Evolutionary conservation across 2,113 vertebrate species (phyloP), one percentile per base, ranked within the genome.

Genomic region (Cyprichromis sp.): DNA sequence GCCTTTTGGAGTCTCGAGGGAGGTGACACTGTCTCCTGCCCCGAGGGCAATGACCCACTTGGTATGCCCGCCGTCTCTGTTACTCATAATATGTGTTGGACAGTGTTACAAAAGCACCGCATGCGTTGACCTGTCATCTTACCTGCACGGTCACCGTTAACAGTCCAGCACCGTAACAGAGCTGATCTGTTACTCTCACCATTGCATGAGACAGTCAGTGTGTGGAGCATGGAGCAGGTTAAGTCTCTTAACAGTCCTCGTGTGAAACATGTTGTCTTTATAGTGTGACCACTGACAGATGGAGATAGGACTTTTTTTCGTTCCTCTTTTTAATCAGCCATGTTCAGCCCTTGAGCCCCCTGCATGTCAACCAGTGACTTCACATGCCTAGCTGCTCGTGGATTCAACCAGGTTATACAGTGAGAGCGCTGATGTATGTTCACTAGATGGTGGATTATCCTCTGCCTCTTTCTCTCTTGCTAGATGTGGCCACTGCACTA

Each of bases 1-100:
- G 93, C 96, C 89, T 97, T 96, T 93, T 96, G 96, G 96, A 97
- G 96, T 95, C 93, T 97, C 34, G 96, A 97, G 95, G 94, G 94
- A 87, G 96, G 94, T 91, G 96, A 95, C 87, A 85, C 93, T 91
- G 94, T 95, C 90, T 94, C 96, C 92, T 94, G 94, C 82, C 94
- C 88, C 73, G 95, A 92, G 92, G 95, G 90, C 92, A 95, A 92
- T 91, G 94, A 95, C 92, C 85, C 81, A 57, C 88, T 86, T 82
- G 86, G 85, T 90, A 79, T 76, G 84, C 47, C 85, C 61, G 68
- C 71, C 31, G 83, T 85, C 90, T 82, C 88, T 55, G 78, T 87
- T 86, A 83, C 61, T 86, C 87, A 87, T 93, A 16, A 76, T 80
- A 8, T 85, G 61, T 91, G 83, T 92, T 86, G 86, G 87, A 17